Conservation (phyloP, 35 echinoderm and acorn worm genomes). For the Acanthaster planci region DNA sequence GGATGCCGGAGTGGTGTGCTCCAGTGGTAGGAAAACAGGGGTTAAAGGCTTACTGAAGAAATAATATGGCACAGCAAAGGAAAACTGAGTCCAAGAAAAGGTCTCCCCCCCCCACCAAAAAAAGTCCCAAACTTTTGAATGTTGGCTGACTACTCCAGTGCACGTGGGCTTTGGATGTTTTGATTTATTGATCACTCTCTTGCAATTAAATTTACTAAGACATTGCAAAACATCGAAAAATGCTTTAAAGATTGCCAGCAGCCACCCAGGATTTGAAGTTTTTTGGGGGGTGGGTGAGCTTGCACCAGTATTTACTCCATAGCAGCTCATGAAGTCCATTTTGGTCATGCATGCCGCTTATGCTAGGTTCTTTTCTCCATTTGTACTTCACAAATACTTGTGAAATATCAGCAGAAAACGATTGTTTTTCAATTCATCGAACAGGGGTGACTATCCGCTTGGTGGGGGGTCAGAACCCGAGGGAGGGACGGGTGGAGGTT, state of each 20-base stretch:
- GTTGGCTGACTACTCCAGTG: neutral
- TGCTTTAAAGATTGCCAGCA: too few species aligned
- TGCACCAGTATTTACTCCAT: too few species aligned
- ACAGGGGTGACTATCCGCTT: neutral
- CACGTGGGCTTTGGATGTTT: neutral
- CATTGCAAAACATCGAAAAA: too few species aligned
- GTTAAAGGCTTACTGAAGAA: neutral
- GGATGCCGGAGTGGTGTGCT: constrained; percentile 51
- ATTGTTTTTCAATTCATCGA: neutral
- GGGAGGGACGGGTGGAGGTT: constrained; percentile 30
- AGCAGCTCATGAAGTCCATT: too few species aligned
- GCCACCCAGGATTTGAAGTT: too few species aligned
- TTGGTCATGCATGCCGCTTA: too few species aligned
- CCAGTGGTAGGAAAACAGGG: neutral
- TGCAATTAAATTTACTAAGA: neutral
- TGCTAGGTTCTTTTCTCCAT: too few species aligned
- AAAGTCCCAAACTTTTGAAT: neutral
- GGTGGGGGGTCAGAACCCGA: neutral
- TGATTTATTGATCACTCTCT: neutral
- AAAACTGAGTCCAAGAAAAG: neutral
- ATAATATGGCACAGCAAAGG: neutral
- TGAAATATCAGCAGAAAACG: too few species aligned
- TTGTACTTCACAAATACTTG: too few species aligned
- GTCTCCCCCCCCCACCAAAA: neutral
- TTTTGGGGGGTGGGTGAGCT: too few species aligned